A percentile compares a stretch with the other conserved stretches of the same genome.
These are phyloP conservation scores for Zaprionus obscuricornis DNA, from an alignment of 2,888 invertebrate species.

Conservation along the genomic window DNA sequence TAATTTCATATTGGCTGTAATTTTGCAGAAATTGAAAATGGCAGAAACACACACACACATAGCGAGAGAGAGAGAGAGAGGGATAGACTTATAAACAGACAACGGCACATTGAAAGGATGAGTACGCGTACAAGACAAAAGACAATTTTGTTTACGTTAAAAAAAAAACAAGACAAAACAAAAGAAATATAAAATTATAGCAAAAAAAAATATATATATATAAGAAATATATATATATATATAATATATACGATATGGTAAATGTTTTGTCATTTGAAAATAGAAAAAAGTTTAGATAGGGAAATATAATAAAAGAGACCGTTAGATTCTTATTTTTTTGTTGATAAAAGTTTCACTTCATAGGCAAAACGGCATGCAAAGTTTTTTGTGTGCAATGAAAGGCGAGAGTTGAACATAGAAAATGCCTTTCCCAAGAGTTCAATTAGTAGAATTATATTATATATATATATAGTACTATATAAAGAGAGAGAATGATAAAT, in stretches of 20 bases:
- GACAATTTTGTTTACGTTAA: conserved; percentile 26
- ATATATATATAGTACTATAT: too few relatives aligned
- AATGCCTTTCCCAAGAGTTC: conserved; percentile 38
- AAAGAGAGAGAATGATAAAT: too few relatives aligned
- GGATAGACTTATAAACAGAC: conserved; percentile 22
- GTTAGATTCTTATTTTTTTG: conserved; percentile 24
- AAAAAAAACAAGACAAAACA: conserved; percentile 15
- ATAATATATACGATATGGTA: too few relatives aligned
- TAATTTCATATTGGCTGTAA: conserved; percentile 77
- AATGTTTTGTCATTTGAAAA: too few relatives aligned
- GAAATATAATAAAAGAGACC: too few relatives aligned
- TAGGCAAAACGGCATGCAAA: conserved; percentile 60
- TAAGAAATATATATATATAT: too few relatives aligned
- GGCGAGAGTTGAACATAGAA: conserved; percentile 29
- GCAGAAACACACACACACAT: conserved; percentile 46
- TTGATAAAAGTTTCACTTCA: not conserved
- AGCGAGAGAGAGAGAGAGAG: conserved; percentile 2
- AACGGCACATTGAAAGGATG: conserved; percentile 2
- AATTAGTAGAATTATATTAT: conserved; percentile 46
- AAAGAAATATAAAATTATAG: conserved; percentile 7
- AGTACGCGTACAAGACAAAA: conserved; percentile 20
- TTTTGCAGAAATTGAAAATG: conserved; percentile 75
- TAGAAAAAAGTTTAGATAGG: conserved; percentile 37
- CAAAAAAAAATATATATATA: conserved; percentile 4
- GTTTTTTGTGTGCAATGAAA: conserved; percentile 50